phyloP scores from a whole-genome alignment of 1,140 invertebrate species.

The Notospermus geniculatus region DNA sequence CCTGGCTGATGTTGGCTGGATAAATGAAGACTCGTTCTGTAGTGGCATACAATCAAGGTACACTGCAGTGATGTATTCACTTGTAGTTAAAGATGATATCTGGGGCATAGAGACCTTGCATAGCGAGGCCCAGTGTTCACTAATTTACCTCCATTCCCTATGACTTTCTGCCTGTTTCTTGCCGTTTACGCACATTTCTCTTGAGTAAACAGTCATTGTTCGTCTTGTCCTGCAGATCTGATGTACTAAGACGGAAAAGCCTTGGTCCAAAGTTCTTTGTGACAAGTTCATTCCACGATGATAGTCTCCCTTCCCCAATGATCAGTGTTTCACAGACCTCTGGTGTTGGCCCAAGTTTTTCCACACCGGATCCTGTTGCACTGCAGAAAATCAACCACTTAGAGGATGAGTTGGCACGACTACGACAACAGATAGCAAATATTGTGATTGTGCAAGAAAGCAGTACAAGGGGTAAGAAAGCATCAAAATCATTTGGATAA shows the following conservation, averaged over 20 bases:
- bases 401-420: slow-evolving; percentile 37
- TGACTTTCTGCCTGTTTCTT: no score
- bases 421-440: slow-evolving; percentile 38
- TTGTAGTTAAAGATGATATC: no score
- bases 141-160: no score
- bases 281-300: background rate
- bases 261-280: no score
- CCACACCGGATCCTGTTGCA: slow-evolving; percentile 23
- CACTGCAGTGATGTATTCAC: no score
- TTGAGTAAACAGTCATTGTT: no score
- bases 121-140: no score
- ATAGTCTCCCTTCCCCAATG: background rate
- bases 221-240: no score
- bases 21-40: slow-evolving; percentile 3
- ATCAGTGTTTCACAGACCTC: background rate
- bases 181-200: no score
- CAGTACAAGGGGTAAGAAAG: slow-evolving; percentile 10
- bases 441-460: slow-evolving; percentile 37
- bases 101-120: no score
- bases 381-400: slow-evolving; percentile 32
- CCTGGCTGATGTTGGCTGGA: background rate
- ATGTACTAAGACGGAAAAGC: no score
- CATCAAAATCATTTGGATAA: slow-evolving; percentile 4
- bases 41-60: slow-evolving; percentile 1
- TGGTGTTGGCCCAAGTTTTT: slow-evolving; percentile 2